These are phyloP conservation scores for Scaptomyza graminum DNA, from an alignment of 1,140 invertebrate genomes.

Conservation along the genomic window DNA sequence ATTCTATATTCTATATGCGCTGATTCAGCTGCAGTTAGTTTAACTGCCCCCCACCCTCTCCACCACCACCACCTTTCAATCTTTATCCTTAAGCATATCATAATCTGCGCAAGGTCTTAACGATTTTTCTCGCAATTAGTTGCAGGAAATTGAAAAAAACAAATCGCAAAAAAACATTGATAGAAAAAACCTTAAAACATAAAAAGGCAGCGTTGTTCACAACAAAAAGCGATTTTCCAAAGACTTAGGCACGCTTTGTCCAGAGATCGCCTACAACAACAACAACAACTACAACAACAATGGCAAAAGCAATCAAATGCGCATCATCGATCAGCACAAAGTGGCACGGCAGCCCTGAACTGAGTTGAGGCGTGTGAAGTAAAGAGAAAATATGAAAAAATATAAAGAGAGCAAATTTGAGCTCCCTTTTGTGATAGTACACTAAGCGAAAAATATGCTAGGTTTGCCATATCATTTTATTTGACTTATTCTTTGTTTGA, in stretches of 20 bases:
- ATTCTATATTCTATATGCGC: conserved; percentile 1
- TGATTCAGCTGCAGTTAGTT: background rate
- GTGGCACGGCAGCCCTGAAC: conserved; percentile 8
- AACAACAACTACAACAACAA: conserved; percentile 2
- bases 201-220: conserved; percentile 43
- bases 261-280: conserved; percentile 28
- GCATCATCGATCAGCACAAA: conserved; percentile 70
- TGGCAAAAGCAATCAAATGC: conserved; percentile 72
- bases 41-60: background rate
- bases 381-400: conserved; percentile 2
- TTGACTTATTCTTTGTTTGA: too few species aligned
- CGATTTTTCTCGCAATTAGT: conserved; percentile 82
- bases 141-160: conserved; percentile 52
- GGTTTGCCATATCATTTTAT: too few species aligned
- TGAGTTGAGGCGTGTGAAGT: conserved; percentile 2
- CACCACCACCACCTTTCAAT: conserved; percentile 17
- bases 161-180: too few species aligned
- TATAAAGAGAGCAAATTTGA: conserved; percentile 2
- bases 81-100: background rate
- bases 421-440: background rate
- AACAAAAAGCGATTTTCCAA: conserved; percentile 73
- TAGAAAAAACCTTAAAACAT: too few species aligned
- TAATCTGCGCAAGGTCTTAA: conserved; percentile 52
- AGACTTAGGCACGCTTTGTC: conserved; percentile 64
- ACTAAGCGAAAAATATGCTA: background rate